Evolutionary conservation across 2,797 vertebrate genomes (phyloP).

Genomic region (Chloroceryle inda): DNA sequence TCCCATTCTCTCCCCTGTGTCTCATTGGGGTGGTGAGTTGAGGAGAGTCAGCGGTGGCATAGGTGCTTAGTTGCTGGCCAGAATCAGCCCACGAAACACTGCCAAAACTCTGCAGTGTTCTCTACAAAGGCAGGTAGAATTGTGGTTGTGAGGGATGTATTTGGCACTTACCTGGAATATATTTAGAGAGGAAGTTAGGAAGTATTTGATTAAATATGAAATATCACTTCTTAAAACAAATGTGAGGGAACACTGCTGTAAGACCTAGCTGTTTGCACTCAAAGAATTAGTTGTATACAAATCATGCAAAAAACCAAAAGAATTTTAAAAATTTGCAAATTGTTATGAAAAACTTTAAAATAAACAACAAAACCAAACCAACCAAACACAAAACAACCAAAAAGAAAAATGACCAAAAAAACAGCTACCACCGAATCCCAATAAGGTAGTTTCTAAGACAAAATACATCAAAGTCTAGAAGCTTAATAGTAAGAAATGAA

Average conservation of each 20-base stretch:
- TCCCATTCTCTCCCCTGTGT: neutral
- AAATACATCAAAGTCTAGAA: neutral
- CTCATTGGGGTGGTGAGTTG: neutral
- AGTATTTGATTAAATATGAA: neutral
- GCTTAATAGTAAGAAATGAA: neutral
- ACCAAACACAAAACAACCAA: no score
- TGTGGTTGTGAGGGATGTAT: neutral
- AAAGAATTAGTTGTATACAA: neutral
- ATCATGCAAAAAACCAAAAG: neutral
- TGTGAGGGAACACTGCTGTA: neutral
- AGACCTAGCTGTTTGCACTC: neutral
- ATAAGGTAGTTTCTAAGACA: neutral
- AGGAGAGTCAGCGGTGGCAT: neutral
- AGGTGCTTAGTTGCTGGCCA: neutral
- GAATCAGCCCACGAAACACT: neutral
- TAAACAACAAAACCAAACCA: neutral
- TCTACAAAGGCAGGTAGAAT: neutral
- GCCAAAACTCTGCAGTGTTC: rapidly evolving
- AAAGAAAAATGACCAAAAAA: no score
- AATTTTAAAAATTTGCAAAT: neutral
- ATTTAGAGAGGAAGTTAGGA: neutral
- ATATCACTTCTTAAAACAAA: neutral
- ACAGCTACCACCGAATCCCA: neutral
- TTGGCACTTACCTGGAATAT: neutral
- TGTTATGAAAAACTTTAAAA: neutral